phyloP scores from a whole-genome alignment of 1,140 invertebrate genomes.

The Lerema accius region DNA sequence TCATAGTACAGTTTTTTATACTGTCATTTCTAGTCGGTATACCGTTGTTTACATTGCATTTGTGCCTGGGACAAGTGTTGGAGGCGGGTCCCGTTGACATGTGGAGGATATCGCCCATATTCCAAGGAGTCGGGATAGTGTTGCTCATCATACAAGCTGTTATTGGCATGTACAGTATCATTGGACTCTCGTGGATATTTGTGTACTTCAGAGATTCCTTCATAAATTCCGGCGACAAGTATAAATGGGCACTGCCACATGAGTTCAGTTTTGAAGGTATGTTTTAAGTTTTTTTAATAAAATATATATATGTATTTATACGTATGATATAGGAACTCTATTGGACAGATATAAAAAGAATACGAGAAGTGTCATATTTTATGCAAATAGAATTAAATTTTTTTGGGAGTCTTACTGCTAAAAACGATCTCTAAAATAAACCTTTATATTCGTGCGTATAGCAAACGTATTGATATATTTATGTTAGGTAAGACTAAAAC shows the following conservation, averaged over 20 bases:
- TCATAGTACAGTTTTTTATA: constrained; percentile 94
- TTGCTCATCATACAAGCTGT: constrained; percentile 90
- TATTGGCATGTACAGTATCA: constrained; percentile 93
- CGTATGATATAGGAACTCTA: no score
- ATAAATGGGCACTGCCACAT: constrained; percentile 91
- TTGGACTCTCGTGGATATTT: constrained; percentile 95
- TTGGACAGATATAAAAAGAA: no score
- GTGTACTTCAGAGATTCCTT: constrained; percentile 95
- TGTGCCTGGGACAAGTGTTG: constrained; percentile 93
- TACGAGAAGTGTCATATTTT: no score
- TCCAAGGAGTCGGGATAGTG: constrained; percentile 93
- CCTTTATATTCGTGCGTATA: no score
- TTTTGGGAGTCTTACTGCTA: no score
- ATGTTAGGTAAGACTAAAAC: no score
- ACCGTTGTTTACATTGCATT: constrained; percentile 92
- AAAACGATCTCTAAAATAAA: no score
- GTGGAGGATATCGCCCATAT: constrained; percentile 96
- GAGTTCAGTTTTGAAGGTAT: constrained; percentile 86
- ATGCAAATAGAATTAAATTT: background rate
- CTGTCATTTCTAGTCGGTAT: constrained; percentile 93
- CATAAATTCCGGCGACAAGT: constrained; percentile 90
- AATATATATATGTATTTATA: no score
- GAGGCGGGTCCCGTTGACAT: constrained; percentile 94
- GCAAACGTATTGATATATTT: no score
- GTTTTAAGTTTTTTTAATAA: constrained; percentile 33